Base-by-base conservation (phyloP, 2,888 invertebrate species). In the Tiliacea citrago region DNA sequence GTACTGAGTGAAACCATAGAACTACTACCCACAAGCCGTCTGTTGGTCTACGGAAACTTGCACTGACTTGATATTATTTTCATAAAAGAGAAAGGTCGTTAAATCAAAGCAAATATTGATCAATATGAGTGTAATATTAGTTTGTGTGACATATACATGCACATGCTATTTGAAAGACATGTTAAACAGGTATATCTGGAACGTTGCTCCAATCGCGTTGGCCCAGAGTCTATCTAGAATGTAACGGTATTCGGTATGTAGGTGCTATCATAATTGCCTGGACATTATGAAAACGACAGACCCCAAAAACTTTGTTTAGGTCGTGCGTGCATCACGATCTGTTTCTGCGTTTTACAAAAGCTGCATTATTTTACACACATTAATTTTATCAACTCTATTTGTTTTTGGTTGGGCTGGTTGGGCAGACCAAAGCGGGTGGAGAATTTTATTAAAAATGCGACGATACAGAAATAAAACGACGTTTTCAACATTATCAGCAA, bases 1-100 rank as follows among this genome's bases (percentile, higher is more conserved):
- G 88, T 84, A 85, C 82, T 77, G 77, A 86, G 88, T 84, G 92
- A 93, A 93, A 90, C 93, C 92, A 88, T 93, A 93, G 81, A 77
- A 85, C 73, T 77, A 75, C 78, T 73, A 57, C 73, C 77, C 68
- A 76, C 62, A 79, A 74, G 53, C 65, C 55, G 62, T 67, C 42
- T 69, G 74, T 65, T 47, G 60, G 71, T 83, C 66, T 83, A 87
- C 81, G 83, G 84, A 87, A 85, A 86, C 82, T 82, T 84, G 83
- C 89, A 83, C 55, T 58, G 42, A 73, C 67, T 79, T 55, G 63
- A 76, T 87, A 88, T 82, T 79, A 86, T 68, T 76, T 76, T 85
- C 65, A 73, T 79, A 79, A 88, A 88, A 88, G 87, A 88, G 88
- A 88, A 86, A 88, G 86, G 82, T 81, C 75, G 68, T 61, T 75